Evolutionary conservation across 2,888 invertebrate genomes (phyloP).

Genomic region (Nyleta sp.): DNA sequence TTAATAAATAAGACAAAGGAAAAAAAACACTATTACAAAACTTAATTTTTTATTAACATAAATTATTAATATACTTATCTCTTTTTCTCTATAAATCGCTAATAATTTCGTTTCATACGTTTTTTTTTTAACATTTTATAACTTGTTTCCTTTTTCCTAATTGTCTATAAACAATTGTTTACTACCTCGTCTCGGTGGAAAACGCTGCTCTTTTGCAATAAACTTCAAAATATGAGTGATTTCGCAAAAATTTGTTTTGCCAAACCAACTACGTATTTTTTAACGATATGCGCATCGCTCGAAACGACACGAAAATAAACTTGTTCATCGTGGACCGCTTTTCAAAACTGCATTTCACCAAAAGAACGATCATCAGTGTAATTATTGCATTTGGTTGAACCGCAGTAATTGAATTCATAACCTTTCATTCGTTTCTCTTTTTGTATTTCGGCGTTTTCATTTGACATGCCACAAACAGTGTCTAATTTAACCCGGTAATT

Average conservation of each 20-base stretch:
- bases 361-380: constrained; percentile 14
- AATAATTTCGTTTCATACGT: too few relatives aligned
- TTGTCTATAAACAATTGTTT: constrained; percentile 1
- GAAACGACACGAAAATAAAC: constrained; percentile 9
- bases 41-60: too few relatives aligned
- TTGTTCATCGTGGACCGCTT: constrained; percentile 1
- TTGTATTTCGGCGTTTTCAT: not conserved
- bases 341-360: not conserved
- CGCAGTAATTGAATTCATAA: not conserved
- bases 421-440: not conserved
- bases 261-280: too few relatives aligned
- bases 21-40: too few relatives aligned
- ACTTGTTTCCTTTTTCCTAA: too few relatives aligned
- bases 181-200: not conserved
- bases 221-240: not conserved
- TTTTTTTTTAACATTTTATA: too few relatives aligned
- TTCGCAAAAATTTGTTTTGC: constrained; percentile 2
- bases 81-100: too few relatives aligned
- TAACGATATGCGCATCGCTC: not conserved
- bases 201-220: constrained; percentile 1
- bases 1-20: too few relatives aligned
- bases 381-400: not conserved
- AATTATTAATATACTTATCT: too few relatives aligned
- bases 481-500: not conserved
- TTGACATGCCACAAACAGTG: not conserved